Percentiles rank a stretch among this genome's conserved stretches.
Evolutionary conservation across 2,797 vertebrate genomes (phyloP).

Genomic region (Sphenodon punctatus): DNA sequence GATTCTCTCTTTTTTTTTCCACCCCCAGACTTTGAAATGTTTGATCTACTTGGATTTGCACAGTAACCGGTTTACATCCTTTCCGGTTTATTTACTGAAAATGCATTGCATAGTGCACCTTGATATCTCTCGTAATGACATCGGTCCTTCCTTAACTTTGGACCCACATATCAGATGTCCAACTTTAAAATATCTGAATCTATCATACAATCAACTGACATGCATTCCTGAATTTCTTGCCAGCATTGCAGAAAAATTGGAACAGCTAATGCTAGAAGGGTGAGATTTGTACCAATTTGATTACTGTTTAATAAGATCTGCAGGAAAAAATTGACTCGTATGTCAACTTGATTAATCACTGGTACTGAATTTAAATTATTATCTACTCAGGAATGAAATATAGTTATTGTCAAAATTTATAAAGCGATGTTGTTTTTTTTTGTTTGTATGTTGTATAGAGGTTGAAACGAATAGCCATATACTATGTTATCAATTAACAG

Average conservation of each 20-base stretch:
- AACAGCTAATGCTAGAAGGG: constrained; percentile 91
- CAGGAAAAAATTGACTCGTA: too few relatives aligned
- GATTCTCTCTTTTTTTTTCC: constrained; percentile 45
- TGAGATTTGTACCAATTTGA: constrained; percentile 60
- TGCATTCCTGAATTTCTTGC: constrained; percentile 79
- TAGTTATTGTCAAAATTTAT: neutral
- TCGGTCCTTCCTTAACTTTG: constrained; percentile 83
- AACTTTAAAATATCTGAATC: constrained; percentile 86
- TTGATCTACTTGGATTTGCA: constrained; percentile 92
- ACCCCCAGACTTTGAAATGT: constrained; percentile 87
- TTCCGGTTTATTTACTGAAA: constrained; percentile 84
- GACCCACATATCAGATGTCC: constrained; percentile 74
- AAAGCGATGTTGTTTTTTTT: too few relatives aligned
- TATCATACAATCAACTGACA: constrained; percentile 89
- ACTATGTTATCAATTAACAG: neutral
- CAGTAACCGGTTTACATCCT: constrained; percentile 83
- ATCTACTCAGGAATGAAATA: neutral
- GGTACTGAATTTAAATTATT: neutral
- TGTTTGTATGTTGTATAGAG: too few relatives aligned
- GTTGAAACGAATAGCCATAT: neutral
- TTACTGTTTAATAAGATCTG: neutral
- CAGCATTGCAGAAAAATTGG: constrained; percentile 74
- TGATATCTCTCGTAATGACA: constrained; percentile 89
- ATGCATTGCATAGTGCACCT: constrained; percentile 83
- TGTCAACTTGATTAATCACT: too few relatives aligned